Conservation (phyloP, 2,113 vertebrate species). For the Natator depressus region DNA sequence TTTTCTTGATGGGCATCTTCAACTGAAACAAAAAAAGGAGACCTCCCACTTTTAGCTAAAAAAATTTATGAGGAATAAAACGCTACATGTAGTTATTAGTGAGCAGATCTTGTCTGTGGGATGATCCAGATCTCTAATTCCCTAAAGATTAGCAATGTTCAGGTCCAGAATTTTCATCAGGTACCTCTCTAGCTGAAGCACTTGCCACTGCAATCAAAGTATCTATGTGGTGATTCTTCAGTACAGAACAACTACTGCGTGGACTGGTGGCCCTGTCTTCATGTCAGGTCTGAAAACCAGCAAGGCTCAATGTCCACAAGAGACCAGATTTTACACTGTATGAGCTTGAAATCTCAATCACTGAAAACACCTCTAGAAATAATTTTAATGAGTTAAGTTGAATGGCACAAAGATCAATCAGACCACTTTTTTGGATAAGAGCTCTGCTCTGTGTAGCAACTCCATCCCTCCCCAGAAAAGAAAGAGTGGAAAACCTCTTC, state of each 20-base stretch:
- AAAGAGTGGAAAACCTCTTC: rapidly evolving
- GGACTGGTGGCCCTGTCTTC: rapidly evolving
- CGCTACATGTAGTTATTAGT: rapidly evolving
- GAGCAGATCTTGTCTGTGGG: not conserved
- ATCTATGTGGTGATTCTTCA: rapidly evolving
- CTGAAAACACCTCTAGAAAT: not conserved
- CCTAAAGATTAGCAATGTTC: rapidly evolving
- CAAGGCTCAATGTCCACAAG: rapidly evolving
- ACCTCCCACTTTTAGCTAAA: rapidly evolving
- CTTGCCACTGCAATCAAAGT: not conserved
- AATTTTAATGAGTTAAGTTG: rapidly evolving
- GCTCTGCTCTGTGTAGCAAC: rapidly evolving
- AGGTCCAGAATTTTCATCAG: rapidly evolving
- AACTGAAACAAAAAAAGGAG: not conserved
- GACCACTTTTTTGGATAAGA: not conserved
- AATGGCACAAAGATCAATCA: not conserved
- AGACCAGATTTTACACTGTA: rapidly evolving
- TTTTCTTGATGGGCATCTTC: not conserved
- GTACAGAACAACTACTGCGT: rapidly evolving
- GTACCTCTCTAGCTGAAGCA: not conserved
- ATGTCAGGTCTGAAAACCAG: not conserved
- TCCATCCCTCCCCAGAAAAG: not conserved
- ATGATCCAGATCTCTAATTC: not conserved
- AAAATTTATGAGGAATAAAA: not conserved
- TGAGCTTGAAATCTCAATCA: not conserved